phyloP scores from a whole-genome alignment of 2,113 vertebrate genomes.

The Canis aureus region DNA sequence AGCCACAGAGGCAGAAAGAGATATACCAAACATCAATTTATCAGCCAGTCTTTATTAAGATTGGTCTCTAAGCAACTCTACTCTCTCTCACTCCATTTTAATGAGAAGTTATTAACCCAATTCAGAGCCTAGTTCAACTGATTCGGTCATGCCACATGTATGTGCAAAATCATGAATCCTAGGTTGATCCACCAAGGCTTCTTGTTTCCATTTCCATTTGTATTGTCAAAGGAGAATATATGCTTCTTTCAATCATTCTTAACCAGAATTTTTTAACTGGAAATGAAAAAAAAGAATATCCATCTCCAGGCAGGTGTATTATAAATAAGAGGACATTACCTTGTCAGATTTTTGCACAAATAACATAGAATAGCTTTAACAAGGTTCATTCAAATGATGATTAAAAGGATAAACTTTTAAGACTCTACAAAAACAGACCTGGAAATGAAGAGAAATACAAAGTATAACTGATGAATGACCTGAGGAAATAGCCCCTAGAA shows the following conservation, averaged over 20 bases:
- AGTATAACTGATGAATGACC: background rate
- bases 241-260: background rate
- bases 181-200: background rate
- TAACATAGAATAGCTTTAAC: conserved; percentile 1
- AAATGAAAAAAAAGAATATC: background rate
- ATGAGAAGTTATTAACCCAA: conserved; percentile 13
- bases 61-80: background rate
- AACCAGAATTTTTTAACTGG: conserved; percentile 31
- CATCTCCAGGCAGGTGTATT: background rate
- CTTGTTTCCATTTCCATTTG: conserved; percentile 27
- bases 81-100: conserved; percentile 4
- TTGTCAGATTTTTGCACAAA: conserved; percentile 32
- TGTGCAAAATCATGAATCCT: conserved; percentile 22
- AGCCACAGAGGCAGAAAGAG: background rate
- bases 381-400: conserved; percentile 22
- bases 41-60: background rate
- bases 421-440: background rate
- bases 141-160: background rate
- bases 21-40: conserved; percentile 24
- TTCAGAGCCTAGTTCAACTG: background rate
- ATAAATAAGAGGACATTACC: background rate
- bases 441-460: background rate
- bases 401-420: conserved; percentile 17
- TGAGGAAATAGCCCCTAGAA: conserved; percentile 6
- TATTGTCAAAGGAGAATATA: background rate